phyloP scores from a whole-genome alignment of 2,797 vertebrate genomes.

The Taeniopygia guttata region DNA sequence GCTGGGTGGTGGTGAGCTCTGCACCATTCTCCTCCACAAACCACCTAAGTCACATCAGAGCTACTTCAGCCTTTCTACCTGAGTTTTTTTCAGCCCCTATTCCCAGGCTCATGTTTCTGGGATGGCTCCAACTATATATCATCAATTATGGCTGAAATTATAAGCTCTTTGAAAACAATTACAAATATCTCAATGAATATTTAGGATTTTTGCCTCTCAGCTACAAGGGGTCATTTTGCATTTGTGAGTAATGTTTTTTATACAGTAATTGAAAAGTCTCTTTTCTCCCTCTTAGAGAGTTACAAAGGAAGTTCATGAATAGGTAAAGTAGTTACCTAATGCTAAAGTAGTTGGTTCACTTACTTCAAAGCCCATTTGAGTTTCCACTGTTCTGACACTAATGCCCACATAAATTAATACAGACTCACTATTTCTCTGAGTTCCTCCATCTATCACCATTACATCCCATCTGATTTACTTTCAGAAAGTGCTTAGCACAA shows the following conservation, averaged over 20 bases:
- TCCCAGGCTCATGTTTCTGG: not conserved
- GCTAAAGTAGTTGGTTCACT: not conserved
- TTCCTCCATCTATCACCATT: not conserved
- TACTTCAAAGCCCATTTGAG: not conserved
- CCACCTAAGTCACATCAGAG: not conserved
- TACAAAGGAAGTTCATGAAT: not conserved
- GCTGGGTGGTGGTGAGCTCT: rapidly evolving
- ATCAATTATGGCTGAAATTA: rapidly evolving
- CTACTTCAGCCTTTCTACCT: not conserved
- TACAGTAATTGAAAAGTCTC: not conserved
- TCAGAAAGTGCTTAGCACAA: not conserved
- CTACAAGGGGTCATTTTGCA: not conserved
- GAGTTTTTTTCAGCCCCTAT: not conserved
- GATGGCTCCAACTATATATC: not conserved
- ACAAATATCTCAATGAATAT: not conserved
- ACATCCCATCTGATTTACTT: not conserved
- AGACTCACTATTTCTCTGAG: not conserved
- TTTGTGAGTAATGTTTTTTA: not conserved
- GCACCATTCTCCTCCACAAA: not conserved
- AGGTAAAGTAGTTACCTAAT: not conserved
- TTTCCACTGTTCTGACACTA: not conserved
- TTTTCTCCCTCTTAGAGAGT: not conserved
- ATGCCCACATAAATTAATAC: not conserved
- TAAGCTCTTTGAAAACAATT: not conserved
- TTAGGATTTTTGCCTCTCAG: not conserved